These are phyloP conservation scores for Plusia festucae DNA, from an alignment of 2,888 invertebrate genomes.

Conservation along the genomic window DNA sequence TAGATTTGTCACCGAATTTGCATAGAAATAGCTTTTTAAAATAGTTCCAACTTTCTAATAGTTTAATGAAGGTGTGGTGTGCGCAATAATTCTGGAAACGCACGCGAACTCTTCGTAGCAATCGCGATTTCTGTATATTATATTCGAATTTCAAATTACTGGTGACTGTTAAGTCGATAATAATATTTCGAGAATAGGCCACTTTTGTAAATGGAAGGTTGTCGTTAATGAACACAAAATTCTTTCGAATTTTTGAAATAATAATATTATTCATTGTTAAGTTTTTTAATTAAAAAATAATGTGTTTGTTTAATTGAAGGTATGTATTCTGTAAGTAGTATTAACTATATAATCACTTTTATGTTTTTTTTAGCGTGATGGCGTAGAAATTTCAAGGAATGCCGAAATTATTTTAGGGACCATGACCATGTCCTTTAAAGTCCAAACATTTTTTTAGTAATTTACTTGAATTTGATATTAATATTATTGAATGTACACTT, in stretches of 20 bases:
- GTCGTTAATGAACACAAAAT: background rate
- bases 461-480: too few species aligned
- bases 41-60: constrained; percentile 10
- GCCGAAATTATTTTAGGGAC: too few species aligned
- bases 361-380: too few species aligned
- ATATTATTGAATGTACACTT: too few species aligned
- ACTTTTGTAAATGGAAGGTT: background rate
- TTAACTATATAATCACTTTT: too few species aligned
- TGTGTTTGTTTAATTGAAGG: too few species aligned
- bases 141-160: constrained; percentile 1
- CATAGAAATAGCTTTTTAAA: constrained; percentile 50
- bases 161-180: constrained; percentile 4
- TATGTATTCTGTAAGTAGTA: too few species aligned
- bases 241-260: background rate
- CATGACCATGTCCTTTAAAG: too few species aligned
- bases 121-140: constrained; percentile 29
- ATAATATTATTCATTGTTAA: background rate
- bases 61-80: constrained; percentile 21
- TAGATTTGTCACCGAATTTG: constrained; percentile 38
- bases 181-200: too few species aligned
- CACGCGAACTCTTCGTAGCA: constrained; percentile 33
- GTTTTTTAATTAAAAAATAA: too few species aligned
- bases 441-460: too few species aligned
- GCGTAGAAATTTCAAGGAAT: too few species aligned
- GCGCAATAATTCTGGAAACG: constrained; percentile 32